Evolutionary conservation across 2,797 vertebrate species (phyloP), one percentile per base, ranked within the genome.

Genomic region (Cottoperca gobio): DNA sequence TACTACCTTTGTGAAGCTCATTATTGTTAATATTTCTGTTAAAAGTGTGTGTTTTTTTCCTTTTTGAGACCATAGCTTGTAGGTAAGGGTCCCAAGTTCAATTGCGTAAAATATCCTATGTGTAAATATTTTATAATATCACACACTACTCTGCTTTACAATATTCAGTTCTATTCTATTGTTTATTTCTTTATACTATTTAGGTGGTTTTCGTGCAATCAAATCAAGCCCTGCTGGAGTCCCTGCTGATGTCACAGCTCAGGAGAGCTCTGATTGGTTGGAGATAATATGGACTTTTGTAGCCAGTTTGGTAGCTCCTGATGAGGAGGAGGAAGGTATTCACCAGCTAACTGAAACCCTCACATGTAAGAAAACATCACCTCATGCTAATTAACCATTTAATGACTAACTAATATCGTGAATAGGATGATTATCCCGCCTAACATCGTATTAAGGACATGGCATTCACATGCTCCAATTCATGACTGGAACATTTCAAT

Each of bases 301-400:
- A 0, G 63, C 63, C 55, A 78, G 85, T 54, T 48, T 94, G 80
- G 85, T 94, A 0, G 93, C 93, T 16, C 93, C 93, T 0, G 92
- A 94, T 64, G 89, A 91, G 6, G 92, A 91, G 39, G 91, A 91
- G 90, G 92, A 93, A 93, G 93, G 92, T 93, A 92, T 93, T 94
- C 92, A 92, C 53, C 92, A 66, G 85, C 86, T 92, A 86, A 92
- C 87, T 60, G 89, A 94, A 81, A 79, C 85, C 70, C 43, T 92
- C 83, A 91, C 93, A 92, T 86, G 93, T 93, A 93, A 94, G 93
- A 85, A 76, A 77, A 64, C 87, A 84, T 84, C 83, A 80, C 31
- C 74, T 83, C 73, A 67, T 68, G 52, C 58, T 54, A 57, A 84
- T 55, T 52, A 54, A 68, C 74, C 69, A 72, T 76, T 45, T 52